These are phyloP conservation scores for Scalopus aquaticus DNA, from an alignment of 2,113 vertebrate species.

Conservation along the genomic window DNA sequence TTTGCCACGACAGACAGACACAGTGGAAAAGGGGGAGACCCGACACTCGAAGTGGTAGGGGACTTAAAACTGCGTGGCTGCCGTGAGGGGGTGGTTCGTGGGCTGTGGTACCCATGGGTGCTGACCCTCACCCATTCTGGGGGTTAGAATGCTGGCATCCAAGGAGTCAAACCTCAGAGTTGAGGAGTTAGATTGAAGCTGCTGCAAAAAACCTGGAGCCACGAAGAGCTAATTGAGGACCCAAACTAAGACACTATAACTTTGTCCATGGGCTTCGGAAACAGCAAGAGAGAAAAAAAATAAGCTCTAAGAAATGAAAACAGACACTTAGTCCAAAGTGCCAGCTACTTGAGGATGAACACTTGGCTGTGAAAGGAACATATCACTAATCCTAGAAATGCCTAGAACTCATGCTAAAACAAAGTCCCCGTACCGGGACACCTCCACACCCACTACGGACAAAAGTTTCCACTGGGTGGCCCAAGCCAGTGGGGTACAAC, in stretches of 20 bases:
- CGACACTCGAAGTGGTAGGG: neutral
- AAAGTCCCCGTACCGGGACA: neutral
- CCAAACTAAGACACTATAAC: neutral
- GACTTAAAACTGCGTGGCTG: neutral
- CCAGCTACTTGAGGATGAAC: neutral
- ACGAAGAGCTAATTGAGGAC: neutral
- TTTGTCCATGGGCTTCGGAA: neutral
- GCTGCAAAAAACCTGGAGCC: neutral
- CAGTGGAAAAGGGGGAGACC: neutral
- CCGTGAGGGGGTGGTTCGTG: neutral
- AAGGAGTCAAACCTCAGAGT: neutral
- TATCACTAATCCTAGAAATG: neutral
- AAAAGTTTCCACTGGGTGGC: too few relatives aligned
- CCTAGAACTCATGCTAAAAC: neutral
- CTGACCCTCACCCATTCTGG: neutral
- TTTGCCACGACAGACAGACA: neutral
- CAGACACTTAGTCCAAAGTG: neutral
- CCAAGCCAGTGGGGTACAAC: too few relatives aligned
- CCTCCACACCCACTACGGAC: neutral
- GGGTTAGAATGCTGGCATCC: neutral
- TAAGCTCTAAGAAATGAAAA: neutral
- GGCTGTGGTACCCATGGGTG: neutral
- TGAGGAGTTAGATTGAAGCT: neutral
- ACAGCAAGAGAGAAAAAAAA: neutral
- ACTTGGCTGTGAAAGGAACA: neutral